Percentiles rank a stretch among this genome's conserved stretches.
These are phyloP conservation scores for Sesia apiformis DNA, from an alignment of 2,888 invertebrate genomes.

Conservation along the genomic window DNA sequence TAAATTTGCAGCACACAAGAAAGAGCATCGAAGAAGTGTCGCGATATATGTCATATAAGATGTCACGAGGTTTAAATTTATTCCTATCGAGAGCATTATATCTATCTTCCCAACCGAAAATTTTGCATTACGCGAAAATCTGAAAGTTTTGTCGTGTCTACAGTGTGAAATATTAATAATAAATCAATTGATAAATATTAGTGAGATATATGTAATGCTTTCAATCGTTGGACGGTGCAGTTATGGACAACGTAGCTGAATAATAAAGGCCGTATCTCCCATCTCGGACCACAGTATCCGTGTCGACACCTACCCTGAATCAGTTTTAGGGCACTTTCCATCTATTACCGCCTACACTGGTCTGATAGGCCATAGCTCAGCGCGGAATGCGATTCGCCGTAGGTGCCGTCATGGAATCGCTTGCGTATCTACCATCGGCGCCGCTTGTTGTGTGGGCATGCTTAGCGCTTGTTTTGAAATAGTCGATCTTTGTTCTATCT, in stretches of 20 bases:
- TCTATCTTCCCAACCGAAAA: too few species aligned
- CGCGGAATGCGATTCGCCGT: slow-evolving; percentile 47
- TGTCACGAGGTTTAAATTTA: too few species aligned
- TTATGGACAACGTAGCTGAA: not conserved
- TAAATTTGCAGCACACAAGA: too few species aligned
- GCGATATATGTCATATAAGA: too few species aligned
- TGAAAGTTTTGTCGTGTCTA: too few species aligned
- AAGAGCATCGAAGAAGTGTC: too few species aligned
- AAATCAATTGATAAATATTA: too few species aligned
- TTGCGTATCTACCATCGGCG: slow-evolving; percentile 17
- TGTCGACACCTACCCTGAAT: slow-evolving; percentile 13
- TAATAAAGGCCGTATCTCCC: not conserved
- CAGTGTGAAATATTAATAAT: too few species aligned
- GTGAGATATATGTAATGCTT: too few species aligned
- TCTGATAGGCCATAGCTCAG: slow-evolving; percentile 34
- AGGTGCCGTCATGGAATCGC: slow-evolving; percentile 31
- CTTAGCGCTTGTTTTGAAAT: not conserved
- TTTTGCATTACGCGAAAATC: too few species aligned
- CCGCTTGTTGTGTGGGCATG: not conserved
- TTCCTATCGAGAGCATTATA: too few species aligned
- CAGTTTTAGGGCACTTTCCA: slow-evolving; percentile 34
- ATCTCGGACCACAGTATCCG: not conserved
- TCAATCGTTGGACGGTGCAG: not conserved
- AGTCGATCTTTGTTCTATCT: not conserved
- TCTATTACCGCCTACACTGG: slow-evolving; percentile 56